Percentiles rank a stretch among this genome's conserved stretches.
These are phyloP conservation scores for Microcebus ravelobensis DNA, from an alignment of 2,113 vertebrate species.

Conservation along the genomic window DNA sequence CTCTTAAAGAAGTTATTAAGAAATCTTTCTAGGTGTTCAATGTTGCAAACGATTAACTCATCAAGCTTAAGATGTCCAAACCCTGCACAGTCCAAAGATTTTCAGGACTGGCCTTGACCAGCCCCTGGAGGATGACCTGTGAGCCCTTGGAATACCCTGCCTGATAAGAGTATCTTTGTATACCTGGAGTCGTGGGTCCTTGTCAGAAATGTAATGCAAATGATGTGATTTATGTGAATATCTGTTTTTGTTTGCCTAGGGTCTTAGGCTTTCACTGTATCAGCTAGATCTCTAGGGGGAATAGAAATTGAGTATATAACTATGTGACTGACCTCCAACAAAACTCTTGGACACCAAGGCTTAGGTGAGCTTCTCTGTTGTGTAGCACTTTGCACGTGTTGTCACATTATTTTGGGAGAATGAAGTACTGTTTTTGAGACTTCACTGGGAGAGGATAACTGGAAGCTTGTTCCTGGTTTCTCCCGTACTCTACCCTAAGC, in stretches of 20 bases:
- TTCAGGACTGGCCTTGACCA: not conserved
- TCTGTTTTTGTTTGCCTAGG: not conserved
- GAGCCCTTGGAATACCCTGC: not conserved
- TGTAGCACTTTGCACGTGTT: not conserved
- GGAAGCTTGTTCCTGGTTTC: not conserved
- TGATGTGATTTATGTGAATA: not conserved
- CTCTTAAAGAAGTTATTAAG: not conserved
- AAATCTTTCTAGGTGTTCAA: not conserved
- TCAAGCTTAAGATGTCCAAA: not conserved
- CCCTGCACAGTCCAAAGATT: not conserved
- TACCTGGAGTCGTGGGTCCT: not conserved
- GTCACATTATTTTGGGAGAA: not conserved
- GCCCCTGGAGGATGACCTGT: not conserved
- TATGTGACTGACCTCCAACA: not conserved
- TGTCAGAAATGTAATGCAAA: not conserved
- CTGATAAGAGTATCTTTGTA: not conserved
- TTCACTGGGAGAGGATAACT: not conserved
- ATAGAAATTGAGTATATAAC: not conserved
- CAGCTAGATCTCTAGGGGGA: not conserved
- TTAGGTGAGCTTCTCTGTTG: not conserved
- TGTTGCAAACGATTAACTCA: not conserved
- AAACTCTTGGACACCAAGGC: not conserved
- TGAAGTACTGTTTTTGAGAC: not conserved
- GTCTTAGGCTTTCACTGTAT: not conserved
- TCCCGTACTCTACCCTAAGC: not conserved